A percentile compares a stretch with the other conserved stretches of the same genome.
Evolutionary conservation across 1,140 invertebrate genomes (phyloP).

Genomic region (Yoshiicerus persimilis): DNA sequence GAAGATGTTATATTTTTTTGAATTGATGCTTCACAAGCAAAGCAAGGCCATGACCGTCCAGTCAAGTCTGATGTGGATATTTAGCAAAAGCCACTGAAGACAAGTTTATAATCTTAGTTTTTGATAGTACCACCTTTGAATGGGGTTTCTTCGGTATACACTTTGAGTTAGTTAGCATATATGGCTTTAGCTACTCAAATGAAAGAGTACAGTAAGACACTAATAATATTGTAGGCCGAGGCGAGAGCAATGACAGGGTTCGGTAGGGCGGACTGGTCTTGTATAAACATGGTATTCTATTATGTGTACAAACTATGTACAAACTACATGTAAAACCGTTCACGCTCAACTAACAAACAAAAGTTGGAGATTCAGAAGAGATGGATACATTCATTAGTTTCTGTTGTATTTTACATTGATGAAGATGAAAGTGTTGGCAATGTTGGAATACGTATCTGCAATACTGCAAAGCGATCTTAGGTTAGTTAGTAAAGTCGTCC

Average conservation of each 20-base stretch:
- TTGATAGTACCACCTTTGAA: background rate
- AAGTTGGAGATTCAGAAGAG: background rate
- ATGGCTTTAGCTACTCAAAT: too few relatives aligned
- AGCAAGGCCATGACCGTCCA: background rate
- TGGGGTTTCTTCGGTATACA: background rate
- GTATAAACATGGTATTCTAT: background rate
- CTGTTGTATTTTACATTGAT: background rate
- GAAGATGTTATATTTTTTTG: constrained; percentile 1
- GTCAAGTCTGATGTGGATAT: background rate
- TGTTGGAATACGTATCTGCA: background rate
- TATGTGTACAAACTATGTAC: background rate
- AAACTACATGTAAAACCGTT: background rate
- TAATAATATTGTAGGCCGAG: background rate
- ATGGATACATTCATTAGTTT: background rate
- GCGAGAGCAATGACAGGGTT: background rate
- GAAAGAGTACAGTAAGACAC: background rate
- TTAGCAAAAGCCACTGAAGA: background rate
- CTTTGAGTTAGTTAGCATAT: too few relatives aligned
- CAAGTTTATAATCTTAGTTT: background rate
- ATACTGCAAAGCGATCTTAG: background rate
- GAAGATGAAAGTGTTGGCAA: background rate
- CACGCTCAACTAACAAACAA: background rate
- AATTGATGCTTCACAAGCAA: background rate
- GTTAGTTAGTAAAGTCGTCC: background rate
- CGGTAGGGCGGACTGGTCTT: background rate